These are phyloP conservation scores for Amorpha juglandis DNA, from an alignment of 2,888 invertebrate species.

Conservation along the genomic window DNA sequence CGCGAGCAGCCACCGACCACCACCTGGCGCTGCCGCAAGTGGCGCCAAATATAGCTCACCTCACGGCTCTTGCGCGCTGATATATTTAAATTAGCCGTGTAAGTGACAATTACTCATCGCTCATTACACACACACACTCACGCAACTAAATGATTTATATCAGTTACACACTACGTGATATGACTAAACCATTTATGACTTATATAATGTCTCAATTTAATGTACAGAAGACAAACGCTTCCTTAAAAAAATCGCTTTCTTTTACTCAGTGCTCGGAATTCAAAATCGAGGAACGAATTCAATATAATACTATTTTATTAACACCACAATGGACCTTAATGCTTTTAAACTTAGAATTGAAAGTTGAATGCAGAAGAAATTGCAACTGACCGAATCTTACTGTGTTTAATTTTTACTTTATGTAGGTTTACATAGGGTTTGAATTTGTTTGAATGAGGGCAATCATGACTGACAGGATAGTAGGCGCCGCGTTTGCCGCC, in stretches of 20 bases:
- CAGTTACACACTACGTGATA: slow-evolving; percentile 33
- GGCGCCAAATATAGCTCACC: slow-evolving; percentile 63
- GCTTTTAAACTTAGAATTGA: slow-evolving; percentile 39
- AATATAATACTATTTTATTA: slow-evolving; percentile 45
- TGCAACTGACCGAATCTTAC: slow-evolving; percentile 53
- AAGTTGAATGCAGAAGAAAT: slow-evolving; percentile 46
- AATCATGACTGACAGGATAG: slow-evolving; percentile 72
- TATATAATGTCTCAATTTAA: slow-evolving; percentile 56
- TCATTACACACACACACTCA: slow-evolving; percentile 19
- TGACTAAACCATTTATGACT: slow-evolving; percentile 24
- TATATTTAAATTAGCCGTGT: slow-evolving; percentile 40
- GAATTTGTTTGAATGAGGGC: slow-evolving; percentile 40
- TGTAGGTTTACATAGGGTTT: slow-evolving; percentile 35
- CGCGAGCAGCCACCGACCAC: slow-evolving; percentile 44
- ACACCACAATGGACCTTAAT: slow-evolving; percentile 43
- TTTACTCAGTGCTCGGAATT: slow-evolving; percentile 76
- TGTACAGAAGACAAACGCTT: slow-evolving; percentile 65
- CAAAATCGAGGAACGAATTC: slow-evolving; percentile 76
- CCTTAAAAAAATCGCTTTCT: slow-evolving; percentile 80
- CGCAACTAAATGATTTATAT: slow-evolving; percentile 23
- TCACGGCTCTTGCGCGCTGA: slow-evolving; percentile 39
- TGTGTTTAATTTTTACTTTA: slow-evolving; percentile 41
- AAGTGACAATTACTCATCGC: slow-evolving; percentile 42
- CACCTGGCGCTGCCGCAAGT: slow-evolving; percentile 60
- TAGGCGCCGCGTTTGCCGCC: slow-evolving; percentile 79